A percentile compares a stretch with the other conserved stretches of the same genome.
Evolutionary conservation across 2,113 vertebrate species (phyloP).

Genomic region (Grammomys surdaster): DNA sequence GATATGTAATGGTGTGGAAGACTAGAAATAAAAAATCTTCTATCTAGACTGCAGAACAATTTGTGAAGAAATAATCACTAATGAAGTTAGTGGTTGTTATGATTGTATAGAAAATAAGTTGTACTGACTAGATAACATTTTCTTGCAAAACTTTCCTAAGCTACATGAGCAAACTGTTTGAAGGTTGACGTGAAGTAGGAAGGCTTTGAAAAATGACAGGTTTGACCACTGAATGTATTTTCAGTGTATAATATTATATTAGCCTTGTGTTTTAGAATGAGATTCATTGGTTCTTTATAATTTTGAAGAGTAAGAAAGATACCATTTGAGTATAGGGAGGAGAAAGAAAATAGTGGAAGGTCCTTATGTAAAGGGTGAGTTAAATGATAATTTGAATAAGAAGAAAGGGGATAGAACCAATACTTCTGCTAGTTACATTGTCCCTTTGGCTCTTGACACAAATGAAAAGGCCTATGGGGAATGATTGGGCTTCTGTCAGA

Average conservation of each 20-base stretch:
- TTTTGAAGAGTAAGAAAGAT: not conserved
- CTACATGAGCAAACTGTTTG: not conserved
- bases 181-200: not conserved
- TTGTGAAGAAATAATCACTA: conserved; percentile 12
- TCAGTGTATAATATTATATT: not conserved
- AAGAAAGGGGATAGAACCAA: not conserved
- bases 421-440: not conserved
- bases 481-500: not conserved
- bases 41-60: not conserved
- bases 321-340: not conserved
- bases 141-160: not conserved
- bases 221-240: conserved; percentile 32
- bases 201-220: not conserved
- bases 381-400: conserved; percentile 20
- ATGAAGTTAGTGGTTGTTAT: conserved; percentile 3
- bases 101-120: not conserved
- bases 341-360: conserved; percentile 10
- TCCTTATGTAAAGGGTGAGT: not conserved
- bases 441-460: not conserved
- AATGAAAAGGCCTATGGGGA: not conserved
- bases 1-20: not conserved
- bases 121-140: not conserved
- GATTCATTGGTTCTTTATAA: not conserved
- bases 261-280: conserved; percentile 53
- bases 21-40: conserved; percentile 11